Base-by-base conservation (phyloP, 2,113 vertebrate genomes). In the Mesocricetus auratus region DNA sequence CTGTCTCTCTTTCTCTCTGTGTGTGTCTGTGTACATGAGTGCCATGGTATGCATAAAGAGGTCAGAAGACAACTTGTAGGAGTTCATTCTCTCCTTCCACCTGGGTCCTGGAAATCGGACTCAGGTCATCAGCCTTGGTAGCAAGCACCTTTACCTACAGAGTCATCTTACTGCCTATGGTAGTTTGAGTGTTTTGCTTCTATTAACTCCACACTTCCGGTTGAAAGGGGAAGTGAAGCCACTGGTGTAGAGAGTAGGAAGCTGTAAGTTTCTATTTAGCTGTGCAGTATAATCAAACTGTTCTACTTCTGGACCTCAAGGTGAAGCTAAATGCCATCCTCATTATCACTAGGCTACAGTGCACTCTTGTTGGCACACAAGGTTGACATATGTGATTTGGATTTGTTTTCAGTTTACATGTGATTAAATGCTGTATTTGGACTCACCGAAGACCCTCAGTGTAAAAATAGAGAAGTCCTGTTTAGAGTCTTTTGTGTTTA, bases 391-490 rank as follows among this genome's bases (percentile, higher is more conserved):
- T 3, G 0, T 26, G 12, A 21, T 39, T 60, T 50, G n/a, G 7
- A 83, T 39, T 62, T 93, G 91, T 87, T 36, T 60, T 39, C 39
- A 39, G 45, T 73, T 42, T 26, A 31, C 39, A 87, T 8, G 7
- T n/a, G 75, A 92, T 56, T 39, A 89, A 73, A 58, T 33, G 47
- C 50, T n/a, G 53, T 9, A 15, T 75, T 96, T 69, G 77, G 56
- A 98, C 97, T 97, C 62, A 98, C 97, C 21, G 11, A 97, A 98
- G 50, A 98, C 62, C 9, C 33, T 62, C 73, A 98, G 90, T 11
- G 0, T 24, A 7, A 96, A 97, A 15, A 0, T 3, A 12, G 0
- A 94, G 22, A 75, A 2, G 16, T 0, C 5, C 4, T 0, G 5
- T 0, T 3, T 0, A 19, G 45, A 22, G 22, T 0, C 6, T 0